These are phyloP conservation scores for Elachura formosa DNA, from an alignment of 2,113 vertebrate species.

Conservation along the genomic window DNA sequence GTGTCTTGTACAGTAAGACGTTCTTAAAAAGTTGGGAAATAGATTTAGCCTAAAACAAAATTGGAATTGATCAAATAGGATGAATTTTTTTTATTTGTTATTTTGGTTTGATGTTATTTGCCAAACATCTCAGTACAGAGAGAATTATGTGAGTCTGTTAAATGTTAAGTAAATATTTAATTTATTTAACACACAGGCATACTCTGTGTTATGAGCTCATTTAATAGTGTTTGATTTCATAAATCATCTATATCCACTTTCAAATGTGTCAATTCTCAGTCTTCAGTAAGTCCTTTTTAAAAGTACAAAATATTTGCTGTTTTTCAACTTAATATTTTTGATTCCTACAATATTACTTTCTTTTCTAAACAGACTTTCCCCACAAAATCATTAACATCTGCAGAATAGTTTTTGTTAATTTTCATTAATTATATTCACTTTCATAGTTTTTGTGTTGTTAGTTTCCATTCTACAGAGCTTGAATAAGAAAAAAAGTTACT, in stretches of 20 bases:
- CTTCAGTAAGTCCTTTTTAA: neutral
- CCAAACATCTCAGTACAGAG: neutral
- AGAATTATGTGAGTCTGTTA: neutral
- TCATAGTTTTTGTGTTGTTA: neutral
- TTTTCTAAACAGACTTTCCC: neutral
- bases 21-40: neutral
- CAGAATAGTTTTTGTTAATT: neutral
- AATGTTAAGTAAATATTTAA: neutral
- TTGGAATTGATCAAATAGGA: too few relatives aligned
- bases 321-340: neutral
- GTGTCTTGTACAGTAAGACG: neutral
- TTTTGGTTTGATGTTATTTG: neutral
- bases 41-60: neutral
- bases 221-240: neutral
- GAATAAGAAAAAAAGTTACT: neutral
- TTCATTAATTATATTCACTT: neutral
- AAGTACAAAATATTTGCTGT: neutral
- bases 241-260: neutral
- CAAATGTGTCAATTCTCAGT: neutral
- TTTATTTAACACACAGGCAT: neutral
- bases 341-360: neutral
- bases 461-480: neutral
- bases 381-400: neutral
- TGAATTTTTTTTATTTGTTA: neutral
- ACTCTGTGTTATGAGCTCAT: neutral